A percentile compares a stretch with the other conserved stretches of the same genome.
These are phyloP conservation scores for Pseudorhombus dupliciocellatus DNA, from an alignment of 2,113 vertebrate genomes.

Conservation along the genomic window DNA sequence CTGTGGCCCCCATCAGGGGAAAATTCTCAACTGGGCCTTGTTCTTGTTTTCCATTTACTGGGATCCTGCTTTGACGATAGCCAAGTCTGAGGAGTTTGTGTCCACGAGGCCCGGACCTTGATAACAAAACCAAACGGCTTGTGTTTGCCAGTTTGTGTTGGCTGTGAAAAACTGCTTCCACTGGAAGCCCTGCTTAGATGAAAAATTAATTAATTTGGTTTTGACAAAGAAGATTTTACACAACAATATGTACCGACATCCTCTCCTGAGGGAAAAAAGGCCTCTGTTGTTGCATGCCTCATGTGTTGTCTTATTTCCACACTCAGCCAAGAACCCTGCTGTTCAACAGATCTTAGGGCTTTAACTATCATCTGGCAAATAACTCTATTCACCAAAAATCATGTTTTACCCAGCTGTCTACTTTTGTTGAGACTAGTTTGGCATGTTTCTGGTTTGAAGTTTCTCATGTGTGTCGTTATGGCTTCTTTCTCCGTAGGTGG, in stretches of 20 bases:
- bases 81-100: background rate
- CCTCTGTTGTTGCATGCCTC: conserved; percentile 21
- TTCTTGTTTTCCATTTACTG: conserved; percentile 12
- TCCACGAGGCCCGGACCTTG: conserved; percentile 12
- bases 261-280: conserved; percentile 30
- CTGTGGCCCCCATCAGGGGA: background rate
- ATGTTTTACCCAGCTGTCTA: background rate
- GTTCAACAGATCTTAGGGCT: background rate
- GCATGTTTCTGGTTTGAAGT: background rate
- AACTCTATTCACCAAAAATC: background rate
- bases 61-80: conserved; percentile 5
- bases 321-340: conserved; percentile 10
- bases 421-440: background rate
- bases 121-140: conserved; percentile 37
- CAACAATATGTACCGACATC: conserved; percentile 19
- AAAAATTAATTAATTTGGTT: conserved; percentile 46
- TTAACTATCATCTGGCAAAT: conserved; percentile 8
- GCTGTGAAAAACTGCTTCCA: conserved; percentile 38
- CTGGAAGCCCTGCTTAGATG: conserved; percentile 27
- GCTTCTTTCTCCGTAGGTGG: conserved; percentile 29
- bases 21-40: conserved; percentile 4
- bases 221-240: conserved; percentile 32
- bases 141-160: conserved; percentile 29
- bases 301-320: conserved; percentile 13
- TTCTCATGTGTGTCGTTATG: conserved; percentile 8